These are phyloP conservation scores for Drosophila phalerata DNA, from an alignment of 2,888 invertebrate species.

Conservation along the genomic window DNA sequence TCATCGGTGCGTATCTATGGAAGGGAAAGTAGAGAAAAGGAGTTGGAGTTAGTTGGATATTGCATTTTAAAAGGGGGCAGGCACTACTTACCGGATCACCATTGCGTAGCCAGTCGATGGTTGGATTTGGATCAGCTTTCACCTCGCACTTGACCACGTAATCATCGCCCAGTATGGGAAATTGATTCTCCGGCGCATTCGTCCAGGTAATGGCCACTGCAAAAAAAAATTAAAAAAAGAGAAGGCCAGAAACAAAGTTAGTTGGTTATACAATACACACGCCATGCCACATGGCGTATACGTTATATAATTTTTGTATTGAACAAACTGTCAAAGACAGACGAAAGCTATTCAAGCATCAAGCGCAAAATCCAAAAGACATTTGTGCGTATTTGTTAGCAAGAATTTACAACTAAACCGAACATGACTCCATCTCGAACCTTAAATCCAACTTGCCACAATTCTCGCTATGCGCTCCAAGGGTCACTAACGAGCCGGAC, in stretches of 20 bases:
- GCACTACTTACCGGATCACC: conserved; percentile 87
- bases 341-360: conserved; percentile 58
- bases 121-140: conserved; percentile 93
- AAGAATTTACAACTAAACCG: conserved; percentile 4
- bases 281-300: conserved; percentile 42
- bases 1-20: conserved; percentile 89
- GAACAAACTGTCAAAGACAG: conserved; percentile 57
- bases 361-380: conserved; percentile 50
- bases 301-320: conserved; percentile 48
- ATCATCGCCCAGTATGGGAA: conserved; percentile 91
- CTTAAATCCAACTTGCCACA: conserved; percentile 28
- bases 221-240: neutral
- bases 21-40: neutral
- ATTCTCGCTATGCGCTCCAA: conserved; percentile 36
- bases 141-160: conserved; percentile 94
- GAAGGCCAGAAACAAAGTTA: conserved; percentile 14
- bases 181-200: conserved; percentile 94
- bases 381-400: conserved; percentile 61
- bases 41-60: neutral
- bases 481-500: conserved; percentile 68
- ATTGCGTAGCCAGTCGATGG: conserved; percentile 94
- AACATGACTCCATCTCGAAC: conserved; percentile 22
- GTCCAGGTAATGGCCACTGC: conserved; percentile 94
- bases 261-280: neutral
- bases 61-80: neutral